Conservation (phyloP, 2,888 invertebrate species). For the Ligdia adustata region DNA sequence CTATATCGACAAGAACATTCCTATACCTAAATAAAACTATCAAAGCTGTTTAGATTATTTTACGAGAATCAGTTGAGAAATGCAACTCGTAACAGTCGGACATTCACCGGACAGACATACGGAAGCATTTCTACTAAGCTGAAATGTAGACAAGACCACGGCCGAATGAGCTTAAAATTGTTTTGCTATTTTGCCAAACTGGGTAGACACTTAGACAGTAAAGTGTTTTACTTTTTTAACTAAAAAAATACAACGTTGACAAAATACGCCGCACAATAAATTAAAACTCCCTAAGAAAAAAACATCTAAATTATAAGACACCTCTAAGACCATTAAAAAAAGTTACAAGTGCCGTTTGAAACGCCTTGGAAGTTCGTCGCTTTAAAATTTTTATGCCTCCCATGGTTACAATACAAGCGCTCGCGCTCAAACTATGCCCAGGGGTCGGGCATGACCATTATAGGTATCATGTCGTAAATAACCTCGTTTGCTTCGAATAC, state of each 20-base stretch:
- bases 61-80: too few relatives aligned
- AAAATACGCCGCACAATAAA: slow-evolving; percentile 6
- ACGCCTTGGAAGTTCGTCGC: slow-evolving; percentile 59
- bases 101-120: too few relatives aligned
- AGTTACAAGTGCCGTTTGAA: slow-evolving; percentile 52
- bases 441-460: slow-evolving; percentile 63
- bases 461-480: slow-evolving; percentile 72
- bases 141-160: too few relatives aligned
- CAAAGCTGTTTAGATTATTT: too few relatives aligned
- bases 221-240: neutral
- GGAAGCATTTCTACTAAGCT: too few relatives aligned
- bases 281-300: slow-evolving; percentile 22
- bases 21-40: too few relatives aligned
- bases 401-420: slow-evolving; percentile 72
- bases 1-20: too few relatives aligned
- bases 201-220: neutral
- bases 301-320: slow-evolving; percentile 42
- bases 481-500: slow-evolving; percentile 54
- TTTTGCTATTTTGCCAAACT: neutral
- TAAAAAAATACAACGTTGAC: slow-evolving; percentile 4
- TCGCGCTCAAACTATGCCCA: slow-evolving; percentile 63
- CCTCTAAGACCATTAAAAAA: slow-evolving; percentile 46
- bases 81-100: too few relatives aligned
- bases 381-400: slow-evolving; percentile 75
- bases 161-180: too few relatives aligned